These are phyloP conservation scores for Amblyornis subalaris DNA, from an alignment of 2,113 vertebrate genomes.

Conservation along the genomic window DNA sequence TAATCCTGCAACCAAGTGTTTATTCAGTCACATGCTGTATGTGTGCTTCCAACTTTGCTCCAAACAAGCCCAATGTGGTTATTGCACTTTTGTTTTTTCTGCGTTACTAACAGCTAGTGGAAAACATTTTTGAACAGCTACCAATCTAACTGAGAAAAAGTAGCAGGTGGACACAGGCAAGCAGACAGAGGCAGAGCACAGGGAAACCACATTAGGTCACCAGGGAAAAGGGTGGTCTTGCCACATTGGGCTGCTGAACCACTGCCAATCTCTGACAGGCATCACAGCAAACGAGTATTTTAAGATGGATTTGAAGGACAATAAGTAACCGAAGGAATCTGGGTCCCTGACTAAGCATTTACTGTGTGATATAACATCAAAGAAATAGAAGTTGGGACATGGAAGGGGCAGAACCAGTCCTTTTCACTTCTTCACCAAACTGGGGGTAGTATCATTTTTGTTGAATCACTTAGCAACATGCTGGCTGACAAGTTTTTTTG, in stretches of 20 bases:
- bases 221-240: not conserved
- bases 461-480: not conserved
- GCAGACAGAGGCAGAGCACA: not conserved
- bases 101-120: not conserved
- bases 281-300: not conserved
- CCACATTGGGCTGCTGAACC: not conserved
- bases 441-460: not conserved
- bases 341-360: not conserved
- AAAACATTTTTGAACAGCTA: not conserved
- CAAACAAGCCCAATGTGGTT: not conserved
- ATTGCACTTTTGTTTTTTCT: not conserved
- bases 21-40: not conserved
- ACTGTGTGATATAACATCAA: not conserved
- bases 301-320: not conserved
- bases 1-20: not conserved
- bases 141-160: not conserved
- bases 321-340: not conserved
- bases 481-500: slow-evolving; percentile 9
- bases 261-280: not conserved
- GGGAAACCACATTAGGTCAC: not conserved
- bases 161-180: not conserved
- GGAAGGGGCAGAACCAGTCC: not conserved
- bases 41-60: not conserved
- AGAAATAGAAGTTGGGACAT: not conserved
- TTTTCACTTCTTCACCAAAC: not conserved